Evolutionary conservation across 2,113 vertebrate genomes (phyloP).

Genomic region (Rhipidura dahli): DNA sequence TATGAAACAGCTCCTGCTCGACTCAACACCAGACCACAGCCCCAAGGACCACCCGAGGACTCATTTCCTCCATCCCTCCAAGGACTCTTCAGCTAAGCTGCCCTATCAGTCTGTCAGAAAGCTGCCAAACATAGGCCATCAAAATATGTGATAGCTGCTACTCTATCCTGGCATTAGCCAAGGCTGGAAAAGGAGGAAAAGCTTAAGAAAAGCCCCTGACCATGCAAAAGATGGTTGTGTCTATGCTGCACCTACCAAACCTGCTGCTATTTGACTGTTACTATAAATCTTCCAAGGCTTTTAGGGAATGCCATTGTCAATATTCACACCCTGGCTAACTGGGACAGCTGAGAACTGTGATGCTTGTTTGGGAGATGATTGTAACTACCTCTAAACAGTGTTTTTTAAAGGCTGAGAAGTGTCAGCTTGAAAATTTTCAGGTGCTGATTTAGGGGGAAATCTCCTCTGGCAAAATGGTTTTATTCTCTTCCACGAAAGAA

Average conservation of each 20-base stretch:
- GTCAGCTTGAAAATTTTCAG: background rate
- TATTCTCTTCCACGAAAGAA: background rate
- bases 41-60: background rate
- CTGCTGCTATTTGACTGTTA: background rate
- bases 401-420: background rate
- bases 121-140: background rate
- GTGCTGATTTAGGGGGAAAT: background rate
- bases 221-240: background rate
- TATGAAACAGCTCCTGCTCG: background rate
- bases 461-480: background rate
- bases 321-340: background rate
- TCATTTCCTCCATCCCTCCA: background rate
- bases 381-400: background rate
- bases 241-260: background rate
- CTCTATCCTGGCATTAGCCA: background rate
- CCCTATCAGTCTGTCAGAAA: accelerated
- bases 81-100: background rate
- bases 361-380: background rate
- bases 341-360: background rate
- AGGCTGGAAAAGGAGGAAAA: background rate
- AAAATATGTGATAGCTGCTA: background rate
- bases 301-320: background rate
- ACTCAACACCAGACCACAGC: background rate
- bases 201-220: background rate
- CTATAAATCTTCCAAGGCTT: background rate